Evolutionary conservation across 2,113 vertebrate genomes (phyloP).

Genomic region (Pluvianellus socialis): DNA sequence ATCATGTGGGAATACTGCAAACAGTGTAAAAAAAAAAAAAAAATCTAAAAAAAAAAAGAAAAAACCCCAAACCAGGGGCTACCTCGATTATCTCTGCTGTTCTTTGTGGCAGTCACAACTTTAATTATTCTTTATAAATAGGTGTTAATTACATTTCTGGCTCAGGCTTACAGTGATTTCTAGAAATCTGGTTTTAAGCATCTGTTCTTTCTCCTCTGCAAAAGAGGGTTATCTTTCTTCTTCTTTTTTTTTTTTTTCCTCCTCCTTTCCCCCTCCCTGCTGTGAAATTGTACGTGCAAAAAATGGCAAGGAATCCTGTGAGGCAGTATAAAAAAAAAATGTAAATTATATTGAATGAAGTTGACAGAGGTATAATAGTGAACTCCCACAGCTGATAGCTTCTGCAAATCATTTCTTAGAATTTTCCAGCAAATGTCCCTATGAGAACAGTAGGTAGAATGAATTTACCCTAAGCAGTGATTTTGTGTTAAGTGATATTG

Average conservation of each 20-base stretch:
- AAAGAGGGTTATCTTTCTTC: constrained; percentile 64
- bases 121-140: constrained; percentile 88
- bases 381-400: constrained; percentile 75
- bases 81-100: constrained; percentile 82
- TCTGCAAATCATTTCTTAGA: constrained; percentile 76
- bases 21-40: constrained; percentile 76
- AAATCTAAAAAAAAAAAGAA: constrained; percentile 4
- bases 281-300: constrained; percentile 76
- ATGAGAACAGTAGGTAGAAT: constrained; percentile 71
- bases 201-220: constrained; percentile 74
- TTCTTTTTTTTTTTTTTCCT: neutral
- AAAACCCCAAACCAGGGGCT: constrained; percentile 30
- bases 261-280: constrained; percentile 46
- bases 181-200: constrained; percentile 82
- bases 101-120: constrained; percentile 84
- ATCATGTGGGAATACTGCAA: constrained; percentile 88
- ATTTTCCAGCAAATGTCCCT: constrained; percentile 77
- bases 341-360: constrained; percentile 80
- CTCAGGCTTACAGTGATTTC: constrained; percentile 79
- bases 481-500: constrained; percentile 70
- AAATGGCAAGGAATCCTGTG: constrained; percentile 76
- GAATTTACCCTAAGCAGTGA: constrained; percentile 73
- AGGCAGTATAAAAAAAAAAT: constrained; percentile 72
- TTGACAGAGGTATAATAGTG: constrained; percentile 77
- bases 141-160: constrained; percentile 86